Evolutionary conservation across 2,888 invertebrate species (phyloP), one percentile per base, ranked within the genome.

Genomic region (Mythimna loreyi): DNA sequence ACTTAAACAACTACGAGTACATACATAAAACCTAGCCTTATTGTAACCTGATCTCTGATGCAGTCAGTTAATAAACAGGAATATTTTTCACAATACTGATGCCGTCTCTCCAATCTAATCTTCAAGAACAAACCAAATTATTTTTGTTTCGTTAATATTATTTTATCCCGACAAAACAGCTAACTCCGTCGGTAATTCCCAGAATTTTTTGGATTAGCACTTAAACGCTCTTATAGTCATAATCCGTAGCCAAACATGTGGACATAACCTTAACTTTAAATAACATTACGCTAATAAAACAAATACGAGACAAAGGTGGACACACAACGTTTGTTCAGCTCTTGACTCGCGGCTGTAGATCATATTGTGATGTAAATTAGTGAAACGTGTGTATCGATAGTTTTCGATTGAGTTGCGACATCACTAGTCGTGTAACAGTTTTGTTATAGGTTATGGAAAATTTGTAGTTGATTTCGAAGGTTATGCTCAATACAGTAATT

Each of bases 321-420:
- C 47, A 67, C 40, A 82, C 63, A 75, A 73, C 62, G 53, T 85
- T 82, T 83, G 78, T 72, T 71, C 60, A 81, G 80, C 85, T 80
- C 81, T 85, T 73, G 45, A 81, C 67, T 65, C 58, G 28, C 73
- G 62, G 33, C 60, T 74, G 66, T 76, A 60, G 58, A 70, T 55
- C 49, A 58, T 72, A 72, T 85, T 83, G 78, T 84, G 55, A 85
- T 85, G 84, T 81, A 84, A 85, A 84, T 84, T 70, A 78, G 86
- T 76, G 84, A 84, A 85, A 86, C 77, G 64, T 55, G 36, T 53
- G 72, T 76, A 76, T 86, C 72, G 66, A 80, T 79, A 79, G 56
- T 60, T 78, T 78, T 75, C 65, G 70, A 82, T 80, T 77, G 74
- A 70, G 70, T 86, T 85, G 72, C 80, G 79, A 85, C 86, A 89